Base-by-base conservation (phyloP, 2,888 invertebrate species). In the Bursaphelenchus okinawaensis region DNA sequence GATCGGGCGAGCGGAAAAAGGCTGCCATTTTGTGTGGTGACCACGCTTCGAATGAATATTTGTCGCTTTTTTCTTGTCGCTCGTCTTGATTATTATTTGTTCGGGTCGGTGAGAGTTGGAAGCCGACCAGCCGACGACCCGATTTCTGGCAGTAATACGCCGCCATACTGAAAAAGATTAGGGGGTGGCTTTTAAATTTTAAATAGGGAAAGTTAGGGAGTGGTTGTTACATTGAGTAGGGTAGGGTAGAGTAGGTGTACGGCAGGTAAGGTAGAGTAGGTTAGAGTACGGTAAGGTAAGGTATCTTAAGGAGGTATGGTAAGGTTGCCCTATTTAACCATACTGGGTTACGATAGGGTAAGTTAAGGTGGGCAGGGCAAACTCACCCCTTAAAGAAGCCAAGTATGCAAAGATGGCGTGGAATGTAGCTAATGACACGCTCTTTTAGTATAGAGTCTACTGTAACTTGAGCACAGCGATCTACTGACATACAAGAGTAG, bases 401-500 rank as follows among this genome's bases (percentile, higher is more conserved):
- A n/a, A n/a, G n/a, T n/a, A n/a, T n/a, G n/a, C n/a, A n/a, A n/a
- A n/a, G n/a, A n/a, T n/a, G n/a, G n/a, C n/a, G 69, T 7, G 81
- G 81, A 26, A 81, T 73, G 66, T 79, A 81, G 16, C 77, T 74
- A 31, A 75, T 29, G n/a, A 74, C 56, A 57, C 80, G 78, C 54
- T 81, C 80, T 55, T 78, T 76, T 28, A 81, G 65, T 52, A 81
- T 75, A n/a, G 77, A 75, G 27, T 81, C 79, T 16, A 81, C 73
- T 68, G 78, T 77, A 52, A 73, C 60, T 2, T 66, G 64, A 0
- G 79, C 70, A 51, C 80, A 79, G 7, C 79, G 70, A 20, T 77
- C 71, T 12, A 76, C 65, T 28, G 80, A 78, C 81, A 81, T 79
- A 66, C 79, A 81, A 16, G 80, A 77, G 50, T 82, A 73, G 73